Conservation (phyloP, 2,113 vertebrate species). For the Alces alces region DNA sequence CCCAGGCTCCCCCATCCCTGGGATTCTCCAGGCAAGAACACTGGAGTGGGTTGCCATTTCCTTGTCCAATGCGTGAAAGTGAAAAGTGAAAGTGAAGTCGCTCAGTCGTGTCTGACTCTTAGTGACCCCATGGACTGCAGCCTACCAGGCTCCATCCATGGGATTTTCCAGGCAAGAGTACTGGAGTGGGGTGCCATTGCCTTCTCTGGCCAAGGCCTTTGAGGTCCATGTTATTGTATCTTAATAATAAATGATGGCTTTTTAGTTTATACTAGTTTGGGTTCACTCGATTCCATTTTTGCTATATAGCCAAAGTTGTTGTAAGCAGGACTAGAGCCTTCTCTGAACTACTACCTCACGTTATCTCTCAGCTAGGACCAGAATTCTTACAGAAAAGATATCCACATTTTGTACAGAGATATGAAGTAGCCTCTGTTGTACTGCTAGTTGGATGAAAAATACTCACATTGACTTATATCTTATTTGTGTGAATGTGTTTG, state of each 20-base stretch:
- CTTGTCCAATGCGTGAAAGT: no score
- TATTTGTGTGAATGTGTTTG: background rate
- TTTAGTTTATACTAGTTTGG: background rate
- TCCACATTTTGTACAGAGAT: background rate
- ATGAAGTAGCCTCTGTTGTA: background rate
- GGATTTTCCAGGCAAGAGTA: no score
- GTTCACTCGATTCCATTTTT: background rate
- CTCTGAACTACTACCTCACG: background rate
- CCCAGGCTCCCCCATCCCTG: no score
- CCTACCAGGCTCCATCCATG: no score
- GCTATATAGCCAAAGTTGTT: background rate
- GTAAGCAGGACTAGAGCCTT: background rate
- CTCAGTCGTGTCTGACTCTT: no score
- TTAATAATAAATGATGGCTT: background rate
- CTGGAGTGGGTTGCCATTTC: no score
- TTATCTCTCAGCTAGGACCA: background rate
- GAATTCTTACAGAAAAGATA: background rate
- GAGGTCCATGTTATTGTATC: background rate
- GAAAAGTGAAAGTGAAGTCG: no score
- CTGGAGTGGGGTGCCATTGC: no score
- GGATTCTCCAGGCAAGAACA: no score
- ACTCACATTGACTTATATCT: background rate
- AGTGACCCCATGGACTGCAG: no score
- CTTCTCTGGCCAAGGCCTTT: background rate
- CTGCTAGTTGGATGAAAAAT: background rate